Conservation (phyloP, 2,797 vertebrate genomes). For the Ctenochaetus hawaiiensis region DNA sequence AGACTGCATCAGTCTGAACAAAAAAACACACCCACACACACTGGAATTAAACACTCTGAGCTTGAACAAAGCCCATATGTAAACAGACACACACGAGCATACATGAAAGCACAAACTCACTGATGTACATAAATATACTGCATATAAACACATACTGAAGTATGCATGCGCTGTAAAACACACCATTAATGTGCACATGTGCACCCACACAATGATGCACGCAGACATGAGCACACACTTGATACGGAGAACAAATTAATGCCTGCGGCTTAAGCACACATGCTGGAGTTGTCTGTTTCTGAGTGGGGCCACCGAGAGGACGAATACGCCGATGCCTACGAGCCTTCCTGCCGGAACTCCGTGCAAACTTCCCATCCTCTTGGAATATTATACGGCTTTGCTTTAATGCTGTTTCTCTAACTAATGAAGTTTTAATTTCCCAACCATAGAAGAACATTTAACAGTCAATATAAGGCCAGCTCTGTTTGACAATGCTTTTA, state of each 20-base stretch:
- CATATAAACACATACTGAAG: constrained; percentile 27
- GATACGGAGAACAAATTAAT: constrained; percentile 59
- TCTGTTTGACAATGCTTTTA: constrained; percentile 71
- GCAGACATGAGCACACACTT: constrained; percentile 40
- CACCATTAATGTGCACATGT: constrained; percentile 12
- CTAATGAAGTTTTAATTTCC: constrained; percentile 78
- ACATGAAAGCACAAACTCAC: constrained; percentile 42
- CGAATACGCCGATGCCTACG: constrained; percentile 49
- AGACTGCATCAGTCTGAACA: constrained; percentile 69
- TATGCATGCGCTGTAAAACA: constrained; percentile 32
- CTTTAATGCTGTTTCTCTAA: constrained; percentile 66
- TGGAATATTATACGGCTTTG: constrained; percentile 46
- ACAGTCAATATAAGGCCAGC: constrained; percentile 51
- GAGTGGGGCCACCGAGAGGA: constrained; percentile 70
- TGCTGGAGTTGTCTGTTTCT: constrained; percentile 58
- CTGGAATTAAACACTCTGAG: constrained; percentile 65
- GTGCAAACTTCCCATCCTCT: constrained; percentile 38
- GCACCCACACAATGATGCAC: constrained; percentile 37
- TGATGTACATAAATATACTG: constrained; percentile 1
- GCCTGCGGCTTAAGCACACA: constrained; percentile 64
- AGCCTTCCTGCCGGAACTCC: constrained; percentile 68
- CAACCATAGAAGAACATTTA: constrained; percentile 68
- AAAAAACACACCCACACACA: constrained; percentile 74
- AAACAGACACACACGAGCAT: constrained; percentile 48
- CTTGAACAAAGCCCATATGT: constrained; percentile 62